Evolutionary conservation across 2,888 invertebrate species (phyloP), one percentile per base, ranked within the genome.

Genomic region (Hirtodrosophila trivittata): DNA sequence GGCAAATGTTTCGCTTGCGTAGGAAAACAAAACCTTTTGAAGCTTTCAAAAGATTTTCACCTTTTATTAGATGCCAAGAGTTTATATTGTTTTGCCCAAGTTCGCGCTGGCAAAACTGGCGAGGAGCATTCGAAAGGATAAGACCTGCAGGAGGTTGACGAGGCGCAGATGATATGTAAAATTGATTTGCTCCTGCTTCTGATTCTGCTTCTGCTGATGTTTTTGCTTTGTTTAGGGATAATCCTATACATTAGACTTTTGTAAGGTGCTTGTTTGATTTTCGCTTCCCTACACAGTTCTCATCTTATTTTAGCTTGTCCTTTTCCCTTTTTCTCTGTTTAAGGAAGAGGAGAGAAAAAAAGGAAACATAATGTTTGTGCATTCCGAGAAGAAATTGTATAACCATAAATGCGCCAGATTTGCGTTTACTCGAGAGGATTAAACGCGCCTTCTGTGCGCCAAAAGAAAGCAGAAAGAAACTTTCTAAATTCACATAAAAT

Each of bases 401-500:
- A 86, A 67, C 81, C 80, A 80, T 80, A 80, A 80, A 80, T 80
- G 86, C 81, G 80, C 81, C 80, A 80, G 80, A 80, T 80, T 80
- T 80, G 71, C 84, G 69, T 86, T 83, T 76, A 83, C 80, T 84
- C 80, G 58, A 46, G 84, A 83, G 80, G 86, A 86, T 80, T 86
- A 80, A 58, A 58, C 28, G 46, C 50, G 58, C 54, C 41, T 21
- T 21, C 41, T 26, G 13, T 39, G 35, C 39, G 13, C 21, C 51
- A 32, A 47, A 47, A 32, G 52, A 72, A 64, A 64, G 47, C 65
- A 58, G 28, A 73, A 71, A 55, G 45, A 77, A 82, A 82, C 63
- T 80, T 80, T 86, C 69, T 80, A 76, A 80, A 80, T 85, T 82
- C 87, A 87, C 82, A 82, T 82, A 85, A 87, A 82, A 82, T 82